Base-by-base conservation (phyloP, 1,140 invertebrate species). In the Scylla paramamosain region DNA sequence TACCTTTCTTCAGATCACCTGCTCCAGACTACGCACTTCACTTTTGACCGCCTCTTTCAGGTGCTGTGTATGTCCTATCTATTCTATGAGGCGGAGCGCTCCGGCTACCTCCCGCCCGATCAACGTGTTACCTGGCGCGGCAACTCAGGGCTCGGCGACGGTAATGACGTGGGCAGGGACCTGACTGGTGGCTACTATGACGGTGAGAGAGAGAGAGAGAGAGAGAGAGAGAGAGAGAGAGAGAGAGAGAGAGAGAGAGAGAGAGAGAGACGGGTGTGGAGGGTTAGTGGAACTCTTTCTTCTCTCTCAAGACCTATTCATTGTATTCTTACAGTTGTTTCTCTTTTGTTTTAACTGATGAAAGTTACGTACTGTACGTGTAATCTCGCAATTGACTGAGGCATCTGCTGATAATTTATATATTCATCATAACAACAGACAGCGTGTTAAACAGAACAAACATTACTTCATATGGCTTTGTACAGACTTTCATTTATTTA, bases 61-160 rank as follows among this genome's bases (percentile, higher is more conserved):
- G 96, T 96, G 7, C 94, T 97, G 77, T 89, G 95, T 59, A 97
- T 97, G 95, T 97, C 97, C 20, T 96, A 97, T 46, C 92, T 97
- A 31, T 97, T 97, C 96, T 97, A 97, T 92, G 97, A 97, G 92
- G 97, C 97, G 3, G 97, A 97, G 96, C 90, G 97, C 31, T 96
- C 97, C 16, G 97, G 97, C 10, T 95, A 95, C 86, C 96, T 97
- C 28, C 96, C 97, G 0, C 39, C 96, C 25, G 94, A 95, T 90
- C 97, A 97, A 91, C 96, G 96, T n/a, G 96, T 97, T 93, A 96
- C 96, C 8, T 97, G 96, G 96, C 90, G 97, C 67, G 96, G 96
- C 10, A 96, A 97, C 93, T 97, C 97, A n/a, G 96, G 96, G 28
- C 94, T 97, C 0, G 88, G 96, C 87, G 97, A 97, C 96, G 96